phyloP scores from a whole-genome alignment of 1,140 invertebrate genomes.

The Plectrocnemia conspersa region DNA sequence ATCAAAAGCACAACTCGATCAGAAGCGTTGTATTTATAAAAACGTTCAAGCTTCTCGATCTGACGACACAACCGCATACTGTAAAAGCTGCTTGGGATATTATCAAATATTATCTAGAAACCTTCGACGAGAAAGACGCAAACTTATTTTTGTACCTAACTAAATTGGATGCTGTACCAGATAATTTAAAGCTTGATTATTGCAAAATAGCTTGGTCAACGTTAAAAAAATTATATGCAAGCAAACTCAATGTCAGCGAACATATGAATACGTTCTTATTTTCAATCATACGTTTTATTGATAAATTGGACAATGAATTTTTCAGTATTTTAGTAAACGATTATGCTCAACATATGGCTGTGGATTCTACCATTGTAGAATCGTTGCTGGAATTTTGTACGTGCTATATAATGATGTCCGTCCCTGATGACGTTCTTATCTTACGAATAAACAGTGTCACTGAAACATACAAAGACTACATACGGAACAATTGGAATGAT shows the following conservation, averaged over 20 bases:
- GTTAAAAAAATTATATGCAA: slow-evolving; percentile 8
- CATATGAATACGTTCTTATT: neutral
- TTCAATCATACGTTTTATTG: neutral
- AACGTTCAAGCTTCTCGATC: slow-evolving; percentile 11
- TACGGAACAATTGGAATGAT: slow-evolving; percentile 16
- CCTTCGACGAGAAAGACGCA: slow-evolving; percentile 14
- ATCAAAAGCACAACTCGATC: slow-evolving; percentile 13
- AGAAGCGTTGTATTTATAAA: slow-evolving; percentile 15
- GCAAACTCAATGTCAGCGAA: slow-evolving; percentile 5
- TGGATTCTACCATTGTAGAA: neutral
- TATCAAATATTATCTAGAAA: slow-evolving; percentile 8
- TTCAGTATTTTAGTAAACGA: slow-evolving; percentile 11
- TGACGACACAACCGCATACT: slow-evolving; percentile 1
- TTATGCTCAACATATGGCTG: slow-evolving; percentile 10
- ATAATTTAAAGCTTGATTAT: slow-evolving; percentile 7
- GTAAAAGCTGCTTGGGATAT: slow-evolving; percentile 12
- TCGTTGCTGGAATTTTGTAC: slow-evolving; percentile 12
- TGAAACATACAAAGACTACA: slow-evolving; percentile 13
- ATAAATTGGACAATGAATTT: slow-evolving; percentile 14
- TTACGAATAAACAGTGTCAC: neutral
- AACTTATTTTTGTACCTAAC: slow-evolving; percentile 5
- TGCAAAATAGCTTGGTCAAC: slow-evolving; percentile 9
- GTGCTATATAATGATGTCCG: slow-evolving; percentile 9
- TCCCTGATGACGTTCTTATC: slow-evolving; percentile 2
- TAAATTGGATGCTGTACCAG: neutral